A percentile compares a stretch with the other conserved stretches of the same genome.
These are phyloP conservation scores for Aricia artaxerxes DNA, from an alignment of 2,888 invertebrate species.

Conservation along the genomic window DNA sequence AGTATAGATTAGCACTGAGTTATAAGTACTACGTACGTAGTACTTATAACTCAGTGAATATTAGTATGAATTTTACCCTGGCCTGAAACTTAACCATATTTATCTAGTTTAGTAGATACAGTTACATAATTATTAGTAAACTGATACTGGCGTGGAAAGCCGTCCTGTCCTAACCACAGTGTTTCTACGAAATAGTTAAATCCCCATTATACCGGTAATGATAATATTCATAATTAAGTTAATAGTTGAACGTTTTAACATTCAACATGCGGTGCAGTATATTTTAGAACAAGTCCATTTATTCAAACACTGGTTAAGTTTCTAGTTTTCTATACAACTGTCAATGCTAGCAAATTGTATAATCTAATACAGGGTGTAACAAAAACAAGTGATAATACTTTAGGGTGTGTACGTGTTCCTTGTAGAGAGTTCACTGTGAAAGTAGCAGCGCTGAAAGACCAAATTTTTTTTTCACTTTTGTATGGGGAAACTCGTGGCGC, in stretches of 20 bases:
- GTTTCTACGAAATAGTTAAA: conserved; percentile 2
- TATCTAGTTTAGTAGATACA: background rate
- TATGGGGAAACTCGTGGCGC: too few relatives aligned
- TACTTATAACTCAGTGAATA: too few relatives aligned
- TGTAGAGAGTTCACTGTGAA: too few relatives aligned
- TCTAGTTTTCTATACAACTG: background rate
- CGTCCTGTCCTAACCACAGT: background rate
- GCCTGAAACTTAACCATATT: background rate
- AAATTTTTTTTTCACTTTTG: too few relatives aligned
- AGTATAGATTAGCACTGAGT: too few relatives aligned
- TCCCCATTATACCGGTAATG: background rate
- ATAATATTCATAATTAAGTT: conserved; percentile 18
- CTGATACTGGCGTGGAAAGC: background rate
- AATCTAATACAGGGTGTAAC: too few relatives aligned
- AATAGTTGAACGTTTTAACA: background rate
- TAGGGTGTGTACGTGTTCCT: too few relatives aligned
- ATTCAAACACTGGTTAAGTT: background rate
- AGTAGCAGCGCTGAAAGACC: too few relatives aligned
- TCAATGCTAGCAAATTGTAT: too few relatives aligned
- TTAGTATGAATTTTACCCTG: too few relatives aligned
- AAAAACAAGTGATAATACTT: too few relatives aligned
- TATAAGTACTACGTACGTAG: too few relatives aligned
- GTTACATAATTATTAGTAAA: background rate
- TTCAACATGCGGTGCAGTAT: background rate
- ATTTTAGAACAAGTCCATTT: background rate